Evolutionary conservation across 2,888 invertebrate genomes (phyloP).

Genomic region (Esperia sulphurella): DNA sequence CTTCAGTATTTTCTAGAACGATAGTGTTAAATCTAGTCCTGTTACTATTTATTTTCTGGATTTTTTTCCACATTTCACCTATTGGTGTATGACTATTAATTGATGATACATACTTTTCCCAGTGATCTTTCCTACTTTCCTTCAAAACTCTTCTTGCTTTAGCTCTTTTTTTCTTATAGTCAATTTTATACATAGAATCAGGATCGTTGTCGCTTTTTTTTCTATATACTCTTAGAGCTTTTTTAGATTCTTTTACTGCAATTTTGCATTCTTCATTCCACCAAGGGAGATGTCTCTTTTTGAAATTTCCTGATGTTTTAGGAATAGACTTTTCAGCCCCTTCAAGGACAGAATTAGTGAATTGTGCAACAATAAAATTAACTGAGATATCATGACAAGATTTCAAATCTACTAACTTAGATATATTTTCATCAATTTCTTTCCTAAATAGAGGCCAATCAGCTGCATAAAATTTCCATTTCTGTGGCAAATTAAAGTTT

Average conservation of each 20-base stretch:
- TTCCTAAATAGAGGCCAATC: constrained; percentile 3
- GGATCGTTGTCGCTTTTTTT: neutral
- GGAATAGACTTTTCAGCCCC: too few relatives aligned
- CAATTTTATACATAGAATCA: too few relatives aligned
- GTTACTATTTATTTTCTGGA: neutral
- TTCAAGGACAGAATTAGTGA: too few relatives aligned
- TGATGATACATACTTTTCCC: constrained; percentile 9
- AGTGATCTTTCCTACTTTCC: constrained; percentile 6
- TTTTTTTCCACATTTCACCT: constrained; percentile 9
- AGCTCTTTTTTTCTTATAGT: too few relatives aligned
- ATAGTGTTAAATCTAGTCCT: too few relatives aligned
- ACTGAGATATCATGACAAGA: neutral
- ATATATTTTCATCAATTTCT: constrained; percentile 5
- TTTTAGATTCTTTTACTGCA: constrained; percentile 6
- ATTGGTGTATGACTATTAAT: constrained; percentile 9
- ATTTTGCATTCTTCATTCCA: constrained; percentile 7
- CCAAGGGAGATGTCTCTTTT: constrained; percentile 1
- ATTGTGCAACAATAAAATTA: neutral
- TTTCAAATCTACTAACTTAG: neutral
- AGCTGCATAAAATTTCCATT: constrained; percentile 8
- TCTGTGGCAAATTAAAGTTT: neutral
- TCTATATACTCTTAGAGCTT: constrained; percentile 3
- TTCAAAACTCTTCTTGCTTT: neutral
- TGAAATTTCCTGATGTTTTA: neutral
- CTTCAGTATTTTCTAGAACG: too few relatives aligned